Evolutionary conservation across 2,113 vertebrate genomes (phyloP).

Genomic region (Syngnathus typhle): DNA sequence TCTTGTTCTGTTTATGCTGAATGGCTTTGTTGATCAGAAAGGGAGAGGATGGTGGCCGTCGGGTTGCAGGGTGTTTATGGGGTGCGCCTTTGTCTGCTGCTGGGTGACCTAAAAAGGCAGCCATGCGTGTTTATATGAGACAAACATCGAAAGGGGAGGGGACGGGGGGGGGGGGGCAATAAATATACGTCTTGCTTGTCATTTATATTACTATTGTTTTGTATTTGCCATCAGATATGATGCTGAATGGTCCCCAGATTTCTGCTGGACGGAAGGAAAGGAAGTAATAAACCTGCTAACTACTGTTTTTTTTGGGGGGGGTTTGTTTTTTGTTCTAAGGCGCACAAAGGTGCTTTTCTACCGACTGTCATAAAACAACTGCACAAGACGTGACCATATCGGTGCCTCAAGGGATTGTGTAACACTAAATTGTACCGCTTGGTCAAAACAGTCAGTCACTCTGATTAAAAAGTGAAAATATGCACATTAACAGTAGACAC

Average conservation of each 20-base stretch:
- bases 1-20: background rate
- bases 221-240: background rate
- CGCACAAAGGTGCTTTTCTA: background rate
- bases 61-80: constrained; percentile 22
- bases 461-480: background rate
- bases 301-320: background rate
- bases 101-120: constrained; percentile 67
- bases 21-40: background rate
- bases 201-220: constrained; percentile 16
- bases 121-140: constrained; percentile 51
- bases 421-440: background rate
- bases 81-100: constrained; percentile 48
- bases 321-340: no score
- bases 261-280: background rate
- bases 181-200: constrained; percentile 51
- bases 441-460: background rate
- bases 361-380: background rate
- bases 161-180: constrained; percentile 20
- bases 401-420: background rate
- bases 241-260: background rate
- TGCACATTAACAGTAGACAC: background rate
- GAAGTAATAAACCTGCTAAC: background rate
- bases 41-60: background rate
- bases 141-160: constrained; percentile 32
- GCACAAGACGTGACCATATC: background rate